Conservation (phyloP, 2,888 invertebrate species). For the Empis stercorea region DNA sequence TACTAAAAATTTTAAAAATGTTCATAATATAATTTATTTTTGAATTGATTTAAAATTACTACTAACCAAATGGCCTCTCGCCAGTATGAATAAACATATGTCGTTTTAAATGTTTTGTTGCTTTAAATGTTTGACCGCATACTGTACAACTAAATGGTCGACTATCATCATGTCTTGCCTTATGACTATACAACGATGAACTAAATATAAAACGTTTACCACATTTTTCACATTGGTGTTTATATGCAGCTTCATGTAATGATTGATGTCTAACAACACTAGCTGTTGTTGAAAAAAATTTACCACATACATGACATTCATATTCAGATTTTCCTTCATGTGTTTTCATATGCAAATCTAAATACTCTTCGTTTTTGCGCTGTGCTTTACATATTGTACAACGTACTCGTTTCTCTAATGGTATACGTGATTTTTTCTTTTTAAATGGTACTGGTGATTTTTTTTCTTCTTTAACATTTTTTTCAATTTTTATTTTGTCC, state of each 20-base stretch:
- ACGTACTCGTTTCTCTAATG: not conserved
- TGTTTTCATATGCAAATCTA: not conserved
- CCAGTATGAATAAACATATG: not conserved
- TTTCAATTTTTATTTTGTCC: not conserved
- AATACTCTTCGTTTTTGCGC: not conserved
- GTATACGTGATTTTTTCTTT: not conserved
- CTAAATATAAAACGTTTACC: constrained; percentile 36
- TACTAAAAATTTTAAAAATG: no score
- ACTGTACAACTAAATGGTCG: not conserved
- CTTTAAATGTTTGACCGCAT: not conserved
- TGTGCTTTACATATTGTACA: not conserved
- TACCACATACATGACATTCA: not conserved
- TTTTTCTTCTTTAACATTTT: not conserved
- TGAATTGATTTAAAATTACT: no score
- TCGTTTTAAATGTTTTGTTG: not conserved
- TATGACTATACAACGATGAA: constrained; percentile 36
- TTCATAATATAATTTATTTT: no score
- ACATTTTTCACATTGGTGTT: constrained; percentile 35
- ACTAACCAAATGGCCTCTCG: constrained; percentile 6
- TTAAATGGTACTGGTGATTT: not conserved
- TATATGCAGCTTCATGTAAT: not conserved
- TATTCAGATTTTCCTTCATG: not conserved
- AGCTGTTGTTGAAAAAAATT: not conserved
- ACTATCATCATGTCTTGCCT: constrained; percentile 25
- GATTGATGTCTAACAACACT: not conserved